phyloP scores from a whole-genome alignment of 2,113 vertebrate genomes.

The Theristicus caerulescens region DNA sequence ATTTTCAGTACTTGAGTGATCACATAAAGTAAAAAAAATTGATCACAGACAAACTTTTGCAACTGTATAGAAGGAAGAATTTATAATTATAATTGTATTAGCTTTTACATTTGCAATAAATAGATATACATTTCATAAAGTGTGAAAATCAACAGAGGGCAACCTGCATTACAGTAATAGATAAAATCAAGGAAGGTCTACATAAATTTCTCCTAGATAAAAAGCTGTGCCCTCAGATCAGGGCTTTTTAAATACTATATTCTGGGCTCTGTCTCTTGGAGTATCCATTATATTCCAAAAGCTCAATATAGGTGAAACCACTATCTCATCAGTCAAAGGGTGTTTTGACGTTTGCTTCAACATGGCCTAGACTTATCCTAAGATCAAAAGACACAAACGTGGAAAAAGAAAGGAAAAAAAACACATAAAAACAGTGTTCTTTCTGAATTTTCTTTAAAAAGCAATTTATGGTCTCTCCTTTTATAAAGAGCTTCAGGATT shows the following conservation, averaged over 20 bases:
- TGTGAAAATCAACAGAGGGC: background rate
- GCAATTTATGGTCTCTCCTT: background rate
- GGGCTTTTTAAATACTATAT: background rate
- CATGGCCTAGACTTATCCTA: rapidly evolving
- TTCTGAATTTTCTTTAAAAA: background rate
- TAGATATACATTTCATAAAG: background rate
- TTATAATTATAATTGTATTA: background rate
- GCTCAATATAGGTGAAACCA: background rate
- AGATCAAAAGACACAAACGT: background rate
- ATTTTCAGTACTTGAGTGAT: background rate
- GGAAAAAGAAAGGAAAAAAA: background rate
- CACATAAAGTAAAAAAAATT: background rate
- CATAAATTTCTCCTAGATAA: background rate
- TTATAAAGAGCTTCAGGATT: background rate
- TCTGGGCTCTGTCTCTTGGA: background rate
- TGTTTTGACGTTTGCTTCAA: background rate
- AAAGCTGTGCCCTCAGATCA: background rate
- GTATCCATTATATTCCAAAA: background rate
- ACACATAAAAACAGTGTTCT: background rate
- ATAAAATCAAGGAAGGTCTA: background rate
- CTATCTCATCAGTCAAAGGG: background rate
- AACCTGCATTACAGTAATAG: background rate
- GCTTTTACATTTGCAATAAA: background rate
- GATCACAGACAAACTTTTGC: background rate
- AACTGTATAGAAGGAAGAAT: background rate